Conservation (phyloP, 2,888 invertebrate species). For the Deroplatys truncata region DNA sequence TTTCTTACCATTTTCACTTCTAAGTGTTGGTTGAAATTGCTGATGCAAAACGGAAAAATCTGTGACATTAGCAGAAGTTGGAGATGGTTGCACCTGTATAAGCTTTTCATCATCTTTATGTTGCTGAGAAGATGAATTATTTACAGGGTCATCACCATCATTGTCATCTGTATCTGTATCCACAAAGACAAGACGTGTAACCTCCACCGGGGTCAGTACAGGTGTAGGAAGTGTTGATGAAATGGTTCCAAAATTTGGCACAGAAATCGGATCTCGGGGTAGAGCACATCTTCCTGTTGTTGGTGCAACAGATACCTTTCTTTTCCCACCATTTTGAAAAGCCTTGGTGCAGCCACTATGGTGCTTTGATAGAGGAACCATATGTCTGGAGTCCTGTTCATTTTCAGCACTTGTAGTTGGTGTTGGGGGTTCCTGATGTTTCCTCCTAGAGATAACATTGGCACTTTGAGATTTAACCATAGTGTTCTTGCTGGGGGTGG, state of each 20-base stretch:
- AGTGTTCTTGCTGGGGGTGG: conserved; percentile 1
- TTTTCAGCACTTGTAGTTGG: conserved; percentile 54
- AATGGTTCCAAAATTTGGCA: conserved; percentile 67
- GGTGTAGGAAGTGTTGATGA: conserved; percentile 53
- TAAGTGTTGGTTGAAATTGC: conserved; percentile 48
- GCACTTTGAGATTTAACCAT: conserved; percentile 49
- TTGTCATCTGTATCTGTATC: conserved; percentile 61
- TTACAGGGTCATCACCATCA: conserved; percentile 35
- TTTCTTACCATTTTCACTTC: conserved; percentile 36
- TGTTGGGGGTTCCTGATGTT: conserved; percentile 42
- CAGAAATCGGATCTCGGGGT: conserved; percentile 66
- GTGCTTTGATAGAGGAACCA: conserved; percentile 36
- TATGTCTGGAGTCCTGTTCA: conserved; percentile 40
- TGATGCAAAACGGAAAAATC: conserved; percentile 51
- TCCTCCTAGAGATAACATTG: conserved; percentile 42
- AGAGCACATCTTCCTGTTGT: conserved; percentile 38
- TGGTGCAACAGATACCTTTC: conserved; percentile 31
- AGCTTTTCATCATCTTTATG: conserved; percentile 30
- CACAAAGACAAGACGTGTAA: conserved; percentile 63
- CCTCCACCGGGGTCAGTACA: conserved; percentile 63
- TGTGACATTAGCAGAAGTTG: conserved; percentile 21
- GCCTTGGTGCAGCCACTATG: conserved; percentile 30
- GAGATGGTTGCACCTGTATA: conserved; percentile 31
- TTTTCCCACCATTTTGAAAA: not conserved
- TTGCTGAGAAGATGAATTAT: not conserved